These are phyloP conservation scores for Tetanocera ferruginea DNA, from an alignment of 2,888 invertebrate species.

Conservation along the genomic window DNA sequence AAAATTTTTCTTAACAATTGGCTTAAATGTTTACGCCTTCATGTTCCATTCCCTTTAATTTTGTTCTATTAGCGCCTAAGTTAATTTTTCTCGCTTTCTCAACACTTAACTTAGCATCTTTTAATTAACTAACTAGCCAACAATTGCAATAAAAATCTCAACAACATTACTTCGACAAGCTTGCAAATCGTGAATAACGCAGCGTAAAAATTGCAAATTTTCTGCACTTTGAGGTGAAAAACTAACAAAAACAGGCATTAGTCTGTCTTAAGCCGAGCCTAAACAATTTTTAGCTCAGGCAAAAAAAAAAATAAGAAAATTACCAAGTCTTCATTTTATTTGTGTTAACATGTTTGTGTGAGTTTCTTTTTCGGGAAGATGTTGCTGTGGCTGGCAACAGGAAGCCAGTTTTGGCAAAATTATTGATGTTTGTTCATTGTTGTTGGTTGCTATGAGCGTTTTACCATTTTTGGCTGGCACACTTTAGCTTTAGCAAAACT, in stretches of 20 bases:
- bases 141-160: background rate
- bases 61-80: background rate
- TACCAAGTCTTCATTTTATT: no score
- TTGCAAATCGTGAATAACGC: background rate
- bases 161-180: background rate
- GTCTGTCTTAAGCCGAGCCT: background rate
- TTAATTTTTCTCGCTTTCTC: background rate
- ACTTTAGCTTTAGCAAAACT: no score
- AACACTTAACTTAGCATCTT: background rate
- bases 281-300: background rate
- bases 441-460: no score
- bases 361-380: no score
- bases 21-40: no score
- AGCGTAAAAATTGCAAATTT: slow-evolving; percentile 1
- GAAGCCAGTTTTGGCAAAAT: no score
- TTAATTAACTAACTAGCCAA: background rate
- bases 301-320: no score
- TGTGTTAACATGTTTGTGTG: no score
- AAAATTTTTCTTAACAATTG: no score
- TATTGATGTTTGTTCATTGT: no score
- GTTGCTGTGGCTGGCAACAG: no score
- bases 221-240: background rate
- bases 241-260: background rate
- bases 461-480: no score
- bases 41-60: background rate